These are phyloP conservation scores for Carettochelys insculpta DNA, from an alignment of 2,113 vertebrate species.

Conservation along the genomic window DNA sequence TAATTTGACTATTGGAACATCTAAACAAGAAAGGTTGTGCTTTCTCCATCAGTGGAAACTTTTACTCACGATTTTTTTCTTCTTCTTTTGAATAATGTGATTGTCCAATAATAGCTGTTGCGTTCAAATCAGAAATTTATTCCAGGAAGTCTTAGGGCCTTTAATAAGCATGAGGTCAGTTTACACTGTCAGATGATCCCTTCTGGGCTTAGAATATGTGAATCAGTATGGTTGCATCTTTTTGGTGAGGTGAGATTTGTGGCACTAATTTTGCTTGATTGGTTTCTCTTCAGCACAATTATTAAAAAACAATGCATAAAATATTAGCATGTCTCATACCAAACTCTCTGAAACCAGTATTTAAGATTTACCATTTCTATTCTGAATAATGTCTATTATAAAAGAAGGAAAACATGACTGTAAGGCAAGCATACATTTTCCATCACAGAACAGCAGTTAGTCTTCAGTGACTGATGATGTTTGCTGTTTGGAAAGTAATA, in stretches of 20 bases:
- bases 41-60: not conserved
- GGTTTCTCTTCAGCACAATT: slow-evolving; percentile 11
- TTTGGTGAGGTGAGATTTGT: slow-evolving; percentile 28
- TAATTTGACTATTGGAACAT: not conserved
- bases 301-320: slow-evolving; percentile 56
- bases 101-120: not conserved
- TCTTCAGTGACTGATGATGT: slow-evolving; percentile 68
- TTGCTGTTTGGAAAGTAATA: slow-evolving; percentile 60
- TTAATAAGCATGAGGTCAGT: not conserved
- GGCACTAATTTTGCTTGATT: not conserved
- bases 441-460: slow-evolving; percentile 67
- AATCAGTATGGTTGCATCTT: not conserved
- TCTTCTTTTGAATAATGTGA: fast-evolving
- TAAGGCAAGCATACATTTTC: slow-evolving; percentile 71
- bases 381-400: slow-evolving; percentile 68
- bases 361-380: slow-evolving; percentile 71
- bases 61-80: not conserved
- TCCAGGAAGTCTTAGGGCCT: not conserved
- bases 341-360: slow-evolving; percentile 56
- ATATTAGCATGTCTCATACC: slow-evolving; percentile 47
- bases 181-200: not conserved
- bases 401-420: slow-evolving; percentile 68
- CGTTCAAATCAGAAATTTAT: not conserved
- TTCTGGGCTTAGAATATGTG: not conserved
- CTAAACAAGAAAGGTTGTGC: not conserved